phyloP scores from a whole-genome alignment of 2,888 invertebrate species.

The Pammene aurita region DNA sequence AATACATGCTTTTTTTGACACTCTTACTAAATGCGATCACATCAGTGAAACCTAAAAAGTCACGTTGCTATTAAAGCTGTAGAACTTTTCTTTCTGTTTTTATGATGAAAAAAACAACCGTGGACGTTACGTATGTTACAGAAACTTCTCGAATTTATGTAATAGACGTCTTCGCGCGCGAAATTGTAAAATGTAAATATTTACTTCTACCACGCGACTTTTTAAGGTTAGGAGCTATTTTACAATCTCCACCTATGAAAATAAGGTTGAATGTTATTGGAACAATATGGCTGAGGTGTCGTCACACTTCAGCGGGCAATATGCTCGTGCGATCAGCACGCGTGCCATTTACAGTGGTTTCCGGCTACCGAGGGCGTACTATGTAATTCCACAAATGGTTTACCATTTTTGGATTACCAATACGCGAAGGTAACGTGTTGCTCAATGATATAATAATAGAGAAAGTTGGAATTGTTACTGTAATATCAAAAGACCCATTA shows the following conservation, averaged over 20 bases:
- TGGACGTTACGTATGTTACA: slow-evolving; percentile 35
- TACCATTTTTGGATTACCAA: slow-evolving; percentile 24
- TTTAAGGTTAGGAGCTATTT: neutral
- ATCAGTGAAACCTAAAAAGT: slow-evolving; percentile 29
- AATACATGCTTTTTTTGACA: slow-evolving; percentile 18
- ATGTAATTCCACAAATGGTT: slow-evolving; percentile 11
- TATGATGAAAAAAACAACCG: slow-evolving; percentile 13
- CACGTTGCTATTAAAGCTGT: slow-evolving; percentile 19
- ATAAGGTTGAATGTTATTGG: slow-evolving; percentile 12
- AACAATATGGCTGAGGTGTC: slow-evolving; percentile 49
- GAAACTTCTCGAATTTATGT: slow-evolving; percentile 41
- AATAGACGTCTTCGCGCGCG: slow-evolving; percentile 30
- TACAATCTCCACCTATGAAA: neutral
- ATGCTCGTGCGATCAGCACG: slow-evolving; percentile 55
- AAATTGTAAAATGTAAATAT: slow-evolving; percentile 29
- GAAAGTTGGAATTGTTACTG: neutral
- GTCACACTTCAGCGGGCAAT: slow-evolving; percentile 53
- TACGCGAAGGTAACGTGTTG: slow-evolving; percentile 10
- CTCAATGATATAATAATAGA: neutral
- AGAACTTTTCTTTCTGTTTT: slow-evolving; percentile 29
- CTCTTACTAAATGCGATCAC: slow-evolving; percentile 27
- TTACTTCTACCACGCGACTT: slow-evolving; percentile 23
- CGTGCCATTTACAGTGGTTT: slow-evolving; percentile 47
- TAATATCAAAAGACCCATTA: neutral
- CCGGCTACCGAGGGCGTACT: slow-evolving; percentile 42